These are phyloP conservation scores for Schizopygopsis pylzovi DNA, from an alignment of 2,797 vertebrate species.

Conservation along the genomic window DNA sequence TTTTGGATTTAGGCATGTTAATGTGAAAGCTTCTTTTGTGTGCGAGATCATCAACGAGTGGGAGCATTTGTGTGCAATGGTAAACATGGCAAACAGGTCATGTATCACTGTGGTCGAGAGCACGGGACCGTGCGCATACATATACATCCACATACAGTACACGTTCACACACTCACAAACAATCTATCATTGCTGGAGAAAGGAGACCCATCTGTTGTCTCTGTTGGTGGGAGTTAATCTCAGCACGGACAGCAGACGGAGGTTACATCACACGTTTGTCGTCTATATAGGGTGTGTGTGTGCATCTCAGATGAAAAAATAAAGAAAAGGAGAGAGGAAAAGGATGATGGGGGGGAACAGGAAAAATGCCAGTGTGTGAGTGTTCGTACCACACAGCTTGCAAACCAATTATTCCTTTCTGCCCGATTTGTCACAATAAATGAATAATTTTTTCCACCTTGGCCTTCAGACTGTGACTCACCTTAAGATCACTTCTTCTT, in stretches of 20 bases:
- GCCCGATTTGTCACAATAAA: conserved; percentile 46
- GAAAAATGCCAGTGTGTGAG: conserved; percentile 32
- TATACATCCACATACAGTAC: conserved; percentile 25
- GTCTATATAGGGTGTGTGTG: conserved; percentile 42
- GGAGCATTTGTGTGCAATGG: background rate
- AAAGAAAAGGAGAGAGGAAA: conserved; percentile 36
- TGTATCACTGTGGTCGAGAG: background rate
- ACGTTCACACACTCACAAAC: conserved; percentile 60
- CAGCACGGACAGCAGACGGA: conserved; percentile 71
- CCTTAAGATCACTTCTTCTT: conserved; percentile 21
- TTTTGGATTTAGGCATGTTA: conserved; percentile 4
- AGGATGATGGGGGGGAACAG: conserved; percentile 28
- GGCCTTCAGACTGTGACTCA: conserved; percentile 51
- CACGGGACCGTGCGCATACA: conserved; percentile 13
- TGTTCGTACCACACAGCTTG: conserved; percentile 15
- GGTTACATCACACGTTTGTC: conserved; percentile 61
- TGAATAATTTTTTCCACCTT: conserved; percentile 43
- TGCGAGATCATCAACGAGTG: background rate
- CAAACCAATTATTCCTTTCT: conserved; percentile 41
- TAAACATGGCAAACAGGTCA: conserved; percentile 17
- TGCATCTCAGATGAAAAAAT: conserved; percentile 37
- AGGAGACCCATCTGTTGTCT: conserved; percentile 79
- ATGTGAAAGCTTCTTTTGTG: background rate
- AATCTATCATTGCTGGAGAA: conserved; percentile 66
- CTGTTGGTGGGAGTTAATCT: conserved; percentile 78